Percentiles rank a stretch among this genome's conserved stretches.
phyloP scores from a whole-genome alignment of 1,140 invertebrate genomes.

The Conus ventricosus region DNA sequence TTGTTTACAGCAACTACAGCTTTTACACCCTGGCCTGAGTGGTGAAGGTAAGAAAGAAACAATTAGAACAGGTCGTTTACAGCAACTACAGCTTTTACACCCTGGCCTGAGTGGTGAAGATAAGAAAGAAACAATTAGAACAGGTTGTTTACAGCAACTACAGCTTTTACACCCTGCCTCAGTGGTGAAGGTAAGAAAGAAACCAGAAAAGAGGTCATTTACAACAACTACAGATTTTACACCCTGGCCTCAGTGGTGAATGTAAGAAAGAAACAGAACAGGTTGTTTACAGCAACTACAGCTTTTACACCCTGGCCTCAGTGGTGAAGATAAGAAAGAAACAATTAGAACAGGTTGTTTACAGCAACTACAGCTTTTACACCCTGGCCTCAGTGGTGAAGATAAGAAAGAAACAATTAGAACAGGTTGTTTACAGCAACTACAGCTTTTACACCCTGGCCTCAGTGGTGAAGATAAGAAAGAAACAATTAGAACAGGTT shows the following conservation, averaged over 20 bases:
- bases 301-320: slow-evolving; percentile 98
- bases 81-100: slow-evolving; percentile 98
- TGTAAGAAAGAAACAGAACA: slow-evolving; percentile 86
- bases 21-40: slow-evolving; percentile 99
- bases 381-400: slow-evolving; percentile 98
- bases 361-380: slow-evolving; percentile 97
- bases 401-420: no score
- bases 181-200: slow-evolving; percentile 89
- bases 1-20: slow-evolving; percentile 98
- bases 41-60: slow-evolving; percentile 88
- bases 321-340: slow-evolving; percentile 89
- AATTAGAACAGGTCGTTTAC: slow-evolving; percentile 94
- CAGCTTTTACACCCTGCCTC: slow-evolving; percentile 99
- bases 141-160: slow-evolving; percentile 98
- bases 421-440: slow-evolving; percentile 97
- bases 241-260: slow-evolving; percentile 98
- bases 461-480: slow-evolving; percentile 90
- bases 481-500: slow-evolving; percentile 94
- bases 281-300: slow-evolving; percentile 98
- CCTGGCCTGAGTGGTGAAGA: slow-evolving; percentile 96
- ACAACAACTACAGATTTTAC: slow-evolving; percentile 97
- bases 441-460: slow-evolving; percentile 99
- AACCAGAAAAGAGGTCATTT: slow-evolving; percentile 95
- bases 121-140: slow-evolving; percentile 85
- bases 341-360: slow-evolving; percentile 97